phyloP scores from a whole-genome alignment of 2,113 vertebrate species.

The Psittacara wagleri region DNA sequence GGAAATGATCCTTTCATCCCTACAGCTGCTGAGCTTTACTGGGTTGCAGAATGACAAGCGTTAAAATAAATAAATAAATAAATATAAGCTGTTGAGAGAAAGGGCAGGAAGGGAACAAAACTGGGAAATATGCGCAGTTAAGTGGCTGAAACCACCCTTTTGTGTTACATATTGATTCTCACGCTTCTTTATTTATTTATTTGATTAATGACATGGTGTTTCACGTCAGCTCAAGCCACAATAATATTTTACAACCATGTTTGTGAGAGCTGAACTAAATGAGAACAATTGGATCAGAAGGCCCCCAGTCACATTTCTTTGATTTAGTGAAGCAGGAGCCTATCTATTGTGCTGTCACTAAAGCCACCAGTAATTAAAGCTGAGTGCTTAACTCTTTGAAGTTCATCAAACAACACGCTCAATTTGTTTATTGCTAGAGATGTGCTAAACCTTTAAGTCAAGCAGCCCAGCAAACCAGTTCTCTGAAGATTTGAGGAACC shows the following conservation, averaged over 20 bases:
- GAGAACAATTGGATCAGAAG: constrained; percentile 79
- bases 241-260: constrained; percentile 69
- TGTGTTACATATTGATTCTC: constrained; percentile 67
- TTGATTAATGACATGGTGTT: constrained; percentile 65
- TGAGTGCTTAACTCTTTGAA: constrained; percentile 86
- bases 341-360: constrained; percentile 78
- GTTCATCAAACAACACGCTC: constrained; percentile 85
- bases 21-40: constrained; percentile 40
- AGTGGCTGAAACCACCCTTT: constrained; percentile 19
- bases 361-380: constrained; percentile 86
- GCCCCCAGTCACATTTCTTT: constrained; percentile 76
- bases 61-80: not conserved
- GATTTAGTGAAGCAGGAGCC: constrained; percentile 68
- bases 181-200: constrained; percentile 40
- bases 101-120: not conserved
- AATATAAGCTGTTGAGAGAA: not conserved
- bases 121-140: constrained; percentile 30
- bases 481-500: not conserved
- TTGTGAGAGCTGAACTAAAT: constrained; percentile 72
- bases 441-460: constrained; percentile 34
- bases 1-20: constrained; percentile 39
- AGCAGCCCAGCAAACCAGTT: not conserved
- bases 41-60: constrained; percentile 21
- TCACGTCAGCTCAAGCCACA: constrained; percentile 66
- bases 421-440: constrained; percentile 48